Base-by-base conservation (phyloP, 2,888 invertebrate genomes). In the Apodemia zela region DNA sequence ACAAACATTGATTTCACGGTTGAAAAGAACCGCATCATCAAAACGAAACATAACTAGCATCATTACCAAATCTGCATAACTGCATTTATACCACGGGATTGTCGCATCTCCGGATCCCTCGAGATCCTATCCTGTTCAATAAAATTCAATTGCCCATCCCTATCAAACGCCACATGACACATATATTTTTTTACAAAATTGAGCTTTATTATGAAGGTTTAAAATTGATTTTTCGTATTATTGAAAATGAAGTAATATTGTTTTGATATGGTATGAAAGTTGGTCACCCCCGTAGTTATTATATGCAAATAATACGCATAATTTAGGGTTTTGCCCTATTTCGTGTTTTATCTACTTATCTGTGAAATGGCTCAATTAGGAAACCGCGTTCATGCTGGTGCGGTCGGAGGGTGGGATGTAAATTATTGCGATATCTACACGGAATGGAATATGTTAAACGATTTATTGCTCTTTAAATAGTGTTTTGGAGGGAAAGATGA, bases 271-370 rank as follows among this genome's bases (percentile, higher is more conserved):
- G 6, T 42, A 11, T 17, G 35, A 25, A 59, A 67, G 78, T 73
- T 80, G 85, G 83, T 84, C 87, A 81, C 81, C 89, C 89, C 80
- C 73, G 79, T 74, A 84, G 85, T 87, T 89, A 89, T 87, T 85
- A 85, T 84, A 91, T 91, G 90, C 90, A 91, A 91, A 91, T 90
- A 87, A 84, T 82, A 81, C 80, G 87, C 80, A 89, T 90, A 90
- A 90, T 87, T 85, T 86, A 80, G 87, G 85, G 87, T 78, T 54
- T 75, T 78, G 76, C 78, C 79, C 79, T 75, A 77, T 80, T 81
- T 78, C 89, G 87, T 89, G 89, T 89, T 89, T 86, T 91, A 91
- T 91, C 90, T 88, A 85, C 88, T 90, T 90, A 90, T 90, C 90
- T 89, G 84, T 88, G 85, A 85, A 89, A 90, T 87, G 82, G 90